Conservation (phyloP, 2,113 vertebrate species). For the Ailuropoda melanoleuca region DNA sequence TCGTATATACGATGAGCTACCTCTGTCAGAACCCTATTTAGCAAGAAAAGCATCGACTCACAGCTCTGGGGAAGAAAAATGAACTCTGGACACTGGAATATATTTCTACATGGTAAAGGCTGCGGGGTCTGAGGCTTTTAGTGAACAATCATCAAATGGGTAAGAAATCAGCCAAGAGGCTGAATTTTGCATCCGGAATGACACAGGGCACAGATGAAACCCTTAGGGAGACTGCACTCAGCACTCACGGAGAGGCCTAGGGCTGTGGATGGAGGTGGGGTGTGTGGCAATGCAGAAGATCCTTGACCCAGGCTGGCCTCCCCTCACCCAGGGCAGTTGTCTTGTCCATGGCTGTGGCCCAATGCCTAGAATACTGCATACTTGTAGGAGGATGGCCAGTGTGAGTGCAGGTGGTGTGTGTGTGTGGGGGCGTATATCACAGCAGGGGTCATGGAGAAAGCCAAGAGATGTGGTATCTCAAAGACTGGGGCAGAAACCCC, state of each 20-base stretch:
- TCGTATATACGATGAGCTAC: background rate
- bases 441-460: too few relatives aligned
- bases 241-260: background rate
- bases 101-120: background rate
- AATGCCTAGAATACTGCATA: accelerated
- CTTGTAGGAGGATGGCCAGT: accelerated
- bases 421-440: too few relatives aligned
- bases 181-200: background rate
- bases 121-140: background rate
- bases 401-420: background rate
- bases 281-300: background rate
- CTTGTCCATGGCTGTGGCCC: background rate
- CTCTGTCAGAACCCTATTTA: background rate
- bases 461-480: too few relatives aligned
- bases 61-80: background rate
- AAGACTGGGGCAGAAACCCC: background rate
- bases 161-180: background rate
- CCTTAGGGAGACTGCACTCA: background rate
- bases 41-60: background rate
- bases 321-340: background rate
- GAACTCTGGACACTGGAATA: background rate
- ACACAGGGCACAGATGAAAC: background rate
- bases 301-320: background rate
- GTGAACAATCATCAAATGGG: background rate
- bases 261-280: background rate